phyloP scores from a whole-genome alignment of 2,113 vertebrate species.

The Pteruthius melanotis region DNA sequence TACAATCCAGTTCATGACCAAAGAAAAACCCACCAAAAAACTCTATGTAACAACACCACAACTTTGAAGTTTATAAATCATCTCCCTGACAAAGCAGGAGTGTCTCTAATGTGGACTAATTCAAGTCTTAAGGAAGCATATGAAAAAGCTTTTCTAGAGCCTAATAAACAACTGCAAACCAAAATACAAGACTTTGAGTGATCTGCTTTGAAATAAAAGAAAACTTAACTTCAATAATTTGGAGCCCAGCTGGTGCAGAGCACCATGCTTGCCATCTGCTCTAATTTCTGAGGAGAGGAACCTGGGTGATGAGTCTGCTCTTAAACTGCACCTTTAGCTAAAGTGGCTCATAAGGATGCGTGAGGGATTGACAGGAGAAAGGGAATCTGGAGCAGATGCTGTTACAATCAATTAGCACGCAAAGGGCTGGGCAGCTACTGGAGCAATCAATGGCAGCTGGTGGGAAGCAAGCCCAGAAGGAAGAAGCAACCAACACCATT shows the following conservation, averaged over 20 bases:
- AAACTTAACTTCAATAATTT: background rate
- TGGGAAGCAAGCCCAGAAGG: background rate
- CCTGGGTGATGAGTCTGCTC: background rate
- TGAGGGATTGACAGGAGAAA: background rate
- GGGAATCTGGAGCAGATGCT: background rate
- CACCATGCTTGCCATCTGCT: background rate
- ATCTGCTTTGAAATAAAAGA: background rate
- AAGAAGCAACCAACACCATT: background rate
- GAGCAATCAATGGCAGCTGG: background rate
- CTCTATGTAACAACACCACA: background rate
- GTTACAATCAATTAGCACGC: background rate
- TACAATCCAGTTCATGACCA: background rate
- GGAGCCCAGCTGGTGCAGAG: background rate
- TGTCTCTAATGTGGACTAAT: background rate
- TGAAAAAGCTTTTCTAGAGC: background rate
- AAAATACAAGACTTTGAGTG: background rate
- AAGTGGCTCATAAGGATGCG: background rate
- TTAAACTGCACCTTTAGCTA: background rate
- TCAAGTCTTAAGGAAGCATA: background rate
- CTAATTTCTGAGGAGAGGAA: background rate
- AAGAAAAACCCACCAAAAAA: background rate
- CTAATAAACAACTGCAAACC: background rate
- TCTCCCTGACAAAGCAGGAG: background rate
- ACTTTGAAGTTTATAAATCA: background rate
- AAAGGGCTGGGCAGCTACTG: background rate